Conservation (phyloP, 2,888 invertebrate genomes). For the Allygus modestus region DNA sequence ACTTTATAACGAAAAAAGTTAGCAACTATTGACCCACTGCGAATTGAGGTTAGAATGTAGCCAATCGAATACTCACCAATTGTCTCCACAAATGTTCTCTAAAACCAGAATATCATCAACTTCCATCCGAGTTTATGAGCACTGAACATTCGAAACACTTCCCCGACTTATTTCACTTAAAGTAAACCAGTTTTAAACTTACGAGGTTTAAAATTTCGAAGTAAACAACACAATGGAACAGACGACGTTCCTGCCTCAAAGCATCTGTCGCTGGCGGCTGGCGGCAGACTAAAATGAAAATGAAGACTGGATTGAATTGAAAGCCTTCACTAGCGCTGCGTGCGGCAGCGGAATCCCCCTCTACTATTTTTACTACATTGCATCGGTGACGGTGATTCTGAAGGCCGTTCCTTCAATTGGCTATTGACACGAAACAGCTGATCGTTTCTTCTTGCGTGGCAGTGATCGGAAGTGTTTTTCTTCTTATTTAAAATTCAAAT, state of each 20-base stretch:
- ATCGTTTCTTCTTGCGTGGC: not conserved
- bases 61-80: not conserved
- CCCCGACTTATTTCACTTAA: not conserved
- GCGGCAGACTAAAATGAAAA: not conserved
- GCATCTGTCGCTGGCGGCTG: not conserved
- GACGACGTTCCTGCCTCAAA: not conserved
- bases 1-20: too few species aligned
- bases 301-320: not conserved
- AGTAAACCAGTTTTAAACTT: not conserved
- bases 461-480: too few species aligned
- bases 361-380: constrained; percentile 3
- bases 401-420: constrained; percentile 12
- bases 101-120: not conserved
- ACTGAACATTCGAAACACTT: not conserved
- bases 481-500: too few species aligned
- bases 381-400: not conserved
- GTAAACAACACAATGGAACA: not conserved
- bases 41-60: constrained; percentile 2
- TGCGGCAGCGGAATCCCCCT: not conserved
- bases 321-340: not conserved
- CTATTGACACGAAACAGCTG: constrained; percentile 12
- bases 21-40: not conserved
- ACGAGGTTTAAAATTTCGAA: not conserved
- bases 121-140: constrained; percentile 14
- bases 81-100: not conserved